A percentile compares a stretch with the other conserved stretches of the same genome.
Conservation (phyloP, 2,113 vertebrate species). For the Phyllostomus discolor region DNA sequence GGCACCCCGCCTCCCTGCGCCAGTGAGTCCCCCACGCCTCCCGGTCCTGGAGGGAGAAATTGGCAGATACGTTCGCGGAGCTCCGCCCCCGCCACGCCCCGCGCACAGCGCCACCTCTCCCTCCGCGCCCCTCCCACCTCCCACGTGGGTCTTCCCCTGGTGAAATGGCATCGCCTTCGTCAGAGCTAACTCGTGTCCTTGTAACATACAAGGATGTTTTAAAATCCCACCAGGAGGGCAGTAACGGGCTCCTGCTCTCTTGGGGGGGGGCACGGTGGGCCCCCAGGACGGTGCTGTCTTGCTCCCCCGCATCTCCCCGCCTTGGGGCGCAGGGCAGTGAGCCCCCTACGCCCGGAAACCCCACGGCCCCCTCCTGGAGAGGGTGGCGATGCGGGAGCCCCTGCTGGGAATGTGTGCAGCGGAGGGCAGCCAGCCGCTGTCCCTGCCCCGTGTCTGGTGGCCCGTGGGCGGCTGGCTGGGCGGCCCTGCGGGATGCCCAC, state of each 20-base stretch:
- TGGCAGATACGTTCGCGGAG: background rate
- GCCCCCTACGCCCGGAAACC: background rate
- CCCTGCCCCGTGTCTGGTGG: accelerated
- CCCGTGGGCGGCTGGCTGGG: background rate
- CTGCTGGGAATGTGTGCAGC: background rate
- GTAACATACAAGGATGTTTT: conserved; percentile 43
- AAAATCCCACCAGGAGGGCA: conserved; percentile 27
- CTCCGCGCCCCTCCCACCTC: background rate
- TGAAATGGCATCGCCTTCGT: conserved; percentile 80
- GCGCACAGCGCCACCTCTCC: conserved; percentile 18
- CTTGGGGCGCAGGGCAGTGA: accelerated
- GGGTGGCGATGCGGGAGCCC: accelerated
- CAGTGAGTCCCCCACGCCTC: background rate
- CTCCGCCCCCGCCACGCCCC: background rate
- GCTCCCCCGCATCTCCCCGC: accelerated
- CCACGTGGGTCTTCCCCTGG: conserved; percentile 57
- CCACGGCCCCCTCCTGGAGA: background rate
- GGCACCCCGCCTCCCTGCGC: background rate
- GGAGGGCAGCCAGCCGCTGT: background rate
- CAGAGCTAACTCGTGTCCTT: conserved; percentile 73
- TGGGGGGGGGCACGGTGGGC: conserved; percentile 53
- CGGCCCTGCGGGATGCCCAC: background rate
- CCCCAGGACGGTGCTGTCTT: background rate
- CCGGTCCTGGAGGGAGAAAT: background rate
- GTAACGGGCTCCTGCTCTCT: background rate